Evolutionary conservation across 37 sponge, comb jelly and placozoan genomes (phyloP).

Genomic region (Axinella damicornis): DNA sequence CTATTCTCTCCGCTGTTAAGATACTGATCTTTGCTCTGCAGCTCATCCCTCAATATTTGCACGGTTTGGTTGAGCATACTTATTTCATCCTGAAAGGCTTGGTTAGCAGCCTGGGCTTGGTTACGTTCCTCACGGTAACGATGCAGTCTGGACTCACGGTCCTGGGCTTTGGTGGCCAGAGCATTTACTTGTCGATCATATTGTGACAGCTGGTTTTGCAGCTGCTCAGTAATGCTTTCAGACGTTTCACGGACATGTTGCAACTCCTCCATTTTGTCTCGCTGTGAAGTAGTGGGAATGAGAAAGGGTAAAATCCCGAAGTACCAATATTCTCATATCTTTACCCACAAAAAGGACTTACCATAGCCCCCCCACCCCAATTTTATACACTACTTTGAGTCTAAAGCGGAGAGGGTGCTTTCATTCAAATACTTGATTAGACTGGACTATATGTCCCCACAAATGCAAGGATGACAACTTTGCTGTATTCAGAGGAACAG

Average conservation of each 20-base stretch:
- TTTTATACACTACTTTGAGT: too few species aligned
- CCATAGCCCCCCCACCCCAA: too few species aligned
- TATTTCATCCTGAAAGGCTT: neutral
- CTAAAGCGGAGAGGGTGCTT: too few species aligned
- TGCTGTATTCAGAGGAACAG: too few species aligned
- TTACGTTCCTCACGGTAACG: slow-evolving; percentile 49
- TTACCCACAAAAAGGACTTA: neutral
- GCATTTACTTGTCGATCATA: neutral
- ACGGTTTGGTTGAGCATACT: neutral
- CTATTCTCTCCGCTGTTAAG: too few species aligned
- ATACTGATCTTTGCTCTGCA: too few species aligned
- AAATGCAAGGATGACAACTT: too few species aligned
- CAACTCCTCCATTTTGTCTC: slow-evolving; percentile 16
- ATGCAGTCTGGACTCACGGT: slow-evolving; percentile 9
- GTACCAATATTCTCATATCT: too few species aligned
- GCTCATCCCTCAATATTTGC: neutral
- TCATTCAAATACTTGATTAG: too few species aligned
- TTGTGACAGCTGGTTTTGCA: neutral
- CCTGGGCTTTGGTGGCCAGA: neutral
- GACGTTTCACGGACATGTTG: neutral
- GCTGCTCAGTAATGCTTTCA: neutral
- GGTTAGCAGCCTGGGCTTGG: neutral
- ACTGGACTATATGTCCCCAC: too few species aligned
- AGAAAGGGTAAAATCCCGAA: neutral
- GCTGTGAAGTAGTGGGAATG: neutral